Percentiles rank a stretch among this genome's conserved stretches.
Conservation (phyloP, 64 coral and sea anemone genomes). For the Hydrozoanthus tunicans region DNA sequence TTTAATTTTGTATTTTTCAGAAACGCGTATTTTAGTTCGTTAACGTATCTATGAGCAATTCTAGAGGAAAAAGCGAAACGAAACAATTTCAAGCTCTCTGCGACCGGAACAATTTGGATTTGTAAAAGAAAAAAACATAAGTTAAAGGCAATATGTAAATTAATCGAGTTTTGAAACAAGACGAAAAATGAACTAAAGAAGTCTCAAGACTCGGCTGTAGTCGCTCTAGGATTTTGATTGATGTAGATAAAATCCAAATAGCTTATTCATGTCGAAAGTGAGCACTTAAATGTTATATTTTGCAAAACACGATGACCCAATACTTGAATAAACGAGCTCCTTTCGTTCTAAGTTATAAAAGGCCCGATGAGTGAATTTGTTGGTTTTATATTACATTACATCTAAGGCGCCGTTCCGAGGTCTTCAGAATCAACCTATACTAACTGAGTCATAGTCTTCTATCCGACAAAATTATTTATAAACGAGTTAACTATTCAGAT, state of each 20-base stretch:
- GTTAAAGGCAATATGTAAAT: slow-evolving; percentile 49
- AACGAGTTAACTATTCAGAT: too few species aligned
- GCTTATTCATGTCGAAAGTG: not conserved
- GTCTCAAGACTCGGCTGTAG: not conserved
- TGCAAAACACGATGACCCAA: not conserved
- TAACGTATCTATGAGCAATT: not conserved
- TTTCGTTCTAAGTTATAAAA: not conserved
- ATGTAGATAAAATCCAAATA: not conserved
- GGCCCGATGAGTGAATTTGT: not conserved
- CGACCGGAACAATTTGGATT: slow-evolving; percentile 36
- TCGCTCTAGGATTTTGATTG: not conserved
- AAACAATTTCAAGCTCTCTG: not conserved
- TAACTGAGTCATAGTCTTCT: not conserved
- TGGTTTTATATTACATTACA: slow-evolving; percentile 9
- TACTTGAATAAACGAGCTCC: too few species aligned
- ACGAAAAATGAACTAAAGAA: not conserved
- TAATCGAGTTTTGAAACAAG: not conserved
- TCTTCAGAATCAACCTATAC: not conserved
- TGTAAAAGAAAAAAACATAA: slow-evolving; percentile 52
- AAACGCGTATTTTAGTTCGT: not conserved
- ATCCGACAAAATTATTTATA: too few species aligned
- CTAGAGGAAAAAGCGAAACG: not conserved
- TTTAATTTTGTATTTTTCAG: not conserved
- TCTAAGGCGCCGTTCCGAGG: not conserved
- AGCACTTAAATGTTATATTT: not conserved